Base-by-base conservation (phyloP, 2,888 invertebrate genomes). In the Ligdia adustata region DNA sequence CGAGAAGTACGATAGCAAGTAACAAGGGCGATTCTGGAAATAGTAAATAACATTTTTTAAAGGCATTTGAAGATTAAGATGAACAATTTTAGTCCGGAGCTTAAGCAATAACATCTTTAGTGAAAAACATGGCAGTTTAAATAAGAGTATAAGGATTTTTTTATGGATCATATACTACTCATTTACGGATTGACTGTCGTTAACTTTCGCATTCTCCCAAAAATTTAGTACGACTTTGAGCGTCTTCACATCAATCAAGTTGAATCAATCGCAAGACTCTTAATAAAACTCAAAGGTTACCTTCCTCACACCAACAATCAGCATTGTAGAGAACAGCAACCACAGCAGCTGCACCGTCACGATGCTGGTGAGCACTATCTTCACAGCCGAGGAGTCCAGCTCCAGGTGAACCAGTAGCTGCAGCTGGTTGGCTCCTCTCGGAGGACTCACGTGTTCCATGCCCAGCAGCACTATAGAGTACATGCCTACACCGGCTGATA, bases 1-100 rank as follows among this genome's bases (percentile, higher is more conserved):
- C 0, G 55, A 41, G 49, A 77, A 75, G 56, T 66, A 71, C 14
- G 50, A 9, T 1, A 77, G 52, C 4, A 77, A 50, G 5, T 64
- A 52, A 9, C 51, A 64, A 0, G 72, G 13, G 0, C 40, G 50
- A 26, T 60, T 66, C 76, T 77, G 67, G 6, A 72, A 70, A 32
- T n/a, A 9, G 15, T 29, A 24, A 2, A 37, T n/a, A n/a, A n/a
- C n/a, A n/a, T n/a, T n/a, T n/a, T n/a, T n/a, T n/a, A n/a, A n/a
- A n/a, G n/a, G n/a, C n/a, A n/a, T n/a, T n/a, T n/a, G n/a, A n/a
- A n/a, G n/a, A n/a, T n/a, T n/a, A n/a, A n/a, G n/a, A n/a, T n/a
- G n/a, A n/a, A n/a, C n/a, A n/a, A n/a, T n/a, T n/a, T n/a, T n/a
- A n/a, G n/a, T n/a, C n/a, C n/a, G n/a, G n/a, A n/a, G n/a, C n/a